A percentile compares a stretch with the other conserved stretches of the same genome.
Evolutionary conservation across 2,113 vertebrate genomes (phyloP).

Genomic region (Albula goreensis): DNA sequence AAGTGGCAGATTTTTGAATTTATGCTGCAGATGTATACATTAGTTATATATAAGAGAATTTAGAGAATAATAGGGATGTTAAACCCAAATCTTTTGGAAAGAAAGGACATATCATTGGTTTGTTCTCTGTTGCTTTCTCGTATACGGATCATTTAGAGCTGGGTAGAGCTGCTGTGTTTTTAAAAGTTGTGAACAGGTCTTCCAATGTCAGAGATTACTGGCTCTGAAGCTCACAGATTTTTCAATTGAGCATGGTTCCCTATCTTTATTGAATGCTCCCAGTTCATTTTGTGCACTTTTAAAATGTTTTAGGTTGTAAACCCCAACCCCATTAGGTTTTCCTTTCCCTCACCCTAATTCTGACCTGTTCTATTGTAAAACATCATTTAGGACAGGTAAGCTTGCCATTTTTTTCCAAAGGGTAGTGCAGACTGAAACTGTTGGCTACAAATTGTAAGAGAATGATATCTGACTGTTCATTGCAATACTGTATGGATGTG

Average conservation of each 20-base stretch:
- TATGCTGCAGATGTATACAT: neutral
- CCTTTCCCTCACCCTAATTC: neutral
- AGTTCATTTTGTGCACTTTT: slow-evolving; percentile 17
- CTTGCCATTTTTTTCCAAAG: neutral
- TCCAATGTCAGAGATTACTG: slow-evolving; percentile 12
- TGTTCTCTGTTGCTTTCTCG: neutral
- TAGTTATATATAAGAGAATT: neutral
- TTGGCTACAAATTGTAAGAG: neutral
- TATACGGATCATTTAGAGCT: neutral
- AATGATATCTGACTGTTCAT: neutral
- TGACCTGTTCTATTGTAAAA: neutral
- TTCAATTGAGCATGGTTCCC: neutral
- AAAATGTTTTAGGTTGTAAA: neutral
- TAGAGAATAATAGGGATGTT: neutral
- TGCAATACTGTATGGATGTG: neutral
- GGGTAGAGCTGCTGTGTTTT: neutral
- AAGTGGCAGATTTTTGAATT: neutral
- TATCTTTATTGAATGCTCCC: neutral
- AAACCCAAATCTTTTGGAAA: slow-evolving; percentile 4
- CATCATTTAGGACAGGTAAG: neutral
- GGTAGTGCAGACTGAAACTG: neutral
- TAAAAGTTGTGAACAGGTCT: slow-evolving; percentile 11
- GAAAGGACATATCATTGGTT: neutral
- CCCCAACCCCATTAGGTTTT: neutral
- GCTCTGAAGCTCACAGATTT: neutral